phyloP scores from a whole-genome alignment of 2,113 vertebrate genomes.

The Electrona antarctica region DNA sequence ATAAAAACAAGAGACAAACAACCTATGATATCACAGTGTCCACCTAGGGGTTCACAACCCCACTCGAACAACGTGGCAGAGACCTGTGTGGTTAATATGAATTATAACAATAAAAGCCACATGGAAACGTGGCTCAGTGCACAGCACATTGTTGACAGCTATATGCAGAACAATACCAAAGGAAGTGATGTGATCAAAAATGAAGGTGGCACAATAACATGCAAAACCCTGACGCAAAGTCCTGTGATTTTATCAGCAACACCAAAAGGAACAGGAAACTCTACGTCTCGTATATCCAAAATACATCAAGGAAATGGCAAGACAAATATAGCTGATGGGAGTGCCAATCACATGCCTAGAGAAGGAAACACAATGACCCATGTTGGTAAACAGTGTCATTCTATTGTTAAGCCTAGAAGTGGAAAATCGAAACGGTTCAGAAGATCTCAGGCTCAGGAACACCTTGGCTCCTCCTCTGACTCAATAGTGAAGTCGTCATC shows the following conservation, averaged over 20 bases:
- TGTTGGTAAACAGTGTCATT: constrained; percentile 4
- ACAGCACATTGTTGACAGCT: constrained; percentile 3
- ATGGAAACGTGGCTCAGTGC: constrained; percentile 4
- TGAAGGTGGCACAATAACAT: neutral
- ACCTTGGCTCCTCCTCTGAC: constrained; percentile 67
- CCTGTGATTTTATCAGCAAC: neutral
- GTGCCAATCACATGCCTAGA: constrained; percentile 19
- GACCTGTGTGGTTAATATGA: constrained; percentile 27
- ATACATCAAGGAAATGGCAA: constrained; percentile 11
- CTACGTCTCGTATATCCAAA: neutral
- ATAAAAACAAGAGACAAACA: neutral
- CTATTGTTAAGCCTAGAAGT: constrained; percentile 47
- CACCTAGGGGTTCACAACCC: constrained; percentile 4
- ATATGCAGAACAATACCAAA: constrained; percentile 11
- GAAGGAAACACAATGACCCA: constrained; percentile 11
- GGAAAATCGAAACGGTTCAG: constrained; percentile 68
- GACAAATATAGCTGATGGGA: constrained; percentile 7
- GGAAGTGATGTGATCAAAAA: constrained; percentile 3
- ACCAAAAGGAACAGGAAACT: constrained; percentile 8
- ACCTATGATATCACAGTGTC: constrained; percentile 8
- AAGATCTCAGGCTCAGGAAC: constrained; percentile 58
- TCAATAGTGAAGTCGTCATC: constrained; percentile 72
- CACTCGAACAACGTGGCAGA: constrained; percentile 10
- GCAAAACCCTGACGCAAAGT: neutral
- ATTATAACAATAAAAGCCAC: constrained; percentile 27